phyloP scores from a whole-genome alignment of 2,113 vertebrate species.

The Corythoichthys intestinalis region DNA sequence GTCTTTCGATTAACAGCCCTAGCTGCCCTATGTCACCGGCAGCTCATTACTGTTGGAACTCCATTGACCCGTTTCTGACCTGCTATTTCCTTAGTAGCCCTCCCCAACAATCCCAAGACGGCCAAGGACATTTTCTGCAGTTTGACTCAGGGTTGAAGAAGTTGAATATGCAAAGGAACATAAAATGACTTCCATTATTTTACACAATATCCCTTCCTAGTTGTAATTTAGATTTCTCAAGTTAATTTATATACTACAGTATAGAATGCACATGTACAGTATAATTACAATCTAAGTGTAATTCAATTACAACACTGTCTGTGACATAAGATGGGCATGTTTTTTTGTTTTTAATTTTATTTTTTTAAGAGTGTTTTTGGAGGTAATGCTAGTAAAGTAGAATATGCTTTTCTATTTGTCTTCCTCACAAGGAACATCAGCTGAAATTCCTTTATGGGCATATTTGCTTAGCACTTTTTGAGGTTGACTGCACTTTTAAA shows the following conservation, averaged over 20 bases:
- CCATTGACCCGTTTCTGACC: conserved; percentile 92
- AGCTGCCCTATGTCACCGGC: conserved; percentile 57
- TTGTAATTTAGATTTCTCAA: conserved; percentile 53
- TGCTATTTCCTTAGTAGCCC: conserved; percentile 85
- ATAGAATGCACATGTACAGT: conserved; percentile 47
- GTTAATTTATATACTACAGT: conserved; percentile 40
- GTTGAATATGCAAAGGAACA: conserved; percentile 67
- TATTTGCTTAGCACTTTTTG: conserved; percentile 15
- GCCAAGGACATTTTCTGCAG: conserved; percentile 76
- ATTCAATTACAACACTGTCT: conserved; percentile 84
- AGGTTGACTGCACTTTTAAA: not conserved
- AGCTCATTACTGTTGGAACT: conserved; percentile 78
- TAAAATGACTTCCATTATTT: conserved; percentile 82
- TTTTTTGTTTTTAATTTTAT: not conserved
- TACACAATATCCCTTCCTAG: conserved; percentile 57
- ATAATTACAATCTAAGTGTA: conserved; percentile 68
- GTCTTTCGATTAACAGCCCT: conserved; percentile 80
- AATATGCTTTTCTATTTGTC: not conserved
- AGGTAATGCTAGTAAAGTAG: conserved; percentile 22
- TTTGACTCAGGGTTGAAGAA: conserved; percentile 97
- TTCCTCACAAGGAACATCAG: conserved; percentile 25
- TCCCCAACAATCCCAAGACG: conserved; percentile 57
- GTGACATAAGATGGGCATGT: conserved; percentile 86
- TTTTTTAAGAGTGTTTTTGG: not conserved
- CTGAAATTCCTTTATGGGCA: conserved; percentile 36